Base-by-base conservation (phyloP, 2,797 vertebrate species). In the Moxostoma hubbsi region DNA sequence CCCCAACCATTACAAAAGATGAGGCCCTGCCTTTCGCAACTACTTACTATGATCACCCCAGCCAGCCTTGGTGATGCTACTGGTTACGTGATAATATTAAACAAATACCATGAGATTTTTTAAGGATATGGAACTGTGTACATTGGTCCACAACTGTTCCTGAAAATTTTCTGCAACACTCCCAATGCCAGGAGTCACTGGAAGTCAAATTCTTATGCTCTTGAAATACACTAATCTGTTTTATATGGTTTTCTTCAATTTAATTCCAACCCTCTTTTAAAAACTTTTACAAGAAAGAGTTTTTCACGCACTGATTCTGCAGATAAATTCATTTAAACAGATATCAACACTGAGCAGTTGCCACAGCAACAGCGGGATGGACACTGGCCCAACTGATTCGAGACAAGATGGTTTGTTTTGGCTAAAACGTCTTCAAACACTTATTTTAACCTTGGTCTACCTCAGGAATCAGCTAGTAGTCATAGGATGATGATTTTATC, bases 1-100 rank as follows among this genome's bases (percentile, higher is more conserved):
- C 36, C 98, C 98, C 49, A 99, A 97, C 89, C 97, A 99, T 94
- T 99, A 99, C 93, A 99, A 99, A 92, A 98, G 96, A 93, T 99
- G 95, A 99, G 87, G 73, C n/a, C 79, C 24, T 45, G 43, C 75
- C 69, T 63, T 43, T 88, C 79, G 57, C 75, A 18, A 83, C 79
- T 77, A 81, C 83, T 89, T 88, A 90, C 89, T 84, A 73, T 16
- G 88, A 86, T 55, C 80, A 87, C 83, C 73, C 76, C 11, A 5
- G 57, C 65, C 73, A 53, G 15, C 84, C 83, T 77, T 69, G 73
- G 58, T 50, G 64, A 79, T 77, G 75, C 81, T 77, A 11, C 79
- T 57, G 69, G 46, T 81, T 76, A 73, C 78, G 43, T 80, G 79
- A 85, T 88, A 80, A 88, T 82, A 76, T 85, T 79, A 87, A 90